Conservation (phyloP, 2,888 invertebrate genomes). For the Andrena fulva region DNA sequence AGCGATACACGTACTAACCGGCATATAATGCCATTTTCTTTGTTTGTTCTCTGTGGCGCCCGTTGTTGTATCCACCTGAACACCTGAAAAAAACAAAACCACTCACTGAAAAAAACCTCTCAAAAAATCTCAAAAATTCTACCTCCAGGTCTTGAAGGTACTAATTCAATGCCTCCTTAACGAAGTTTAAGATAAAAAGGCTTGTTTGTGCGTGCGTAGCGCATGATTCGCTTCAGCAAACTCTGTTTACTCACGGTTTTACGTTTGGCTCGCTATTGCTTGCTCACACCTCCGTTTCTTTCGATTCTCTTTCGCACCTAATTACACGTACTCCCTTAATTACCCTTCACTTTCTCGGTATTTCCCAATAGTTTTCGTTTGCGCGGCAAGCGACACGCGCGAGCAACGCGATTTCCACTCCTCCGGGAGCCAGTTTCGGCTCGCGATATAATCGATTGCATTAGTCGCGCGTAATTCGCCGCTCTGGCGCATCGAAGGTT, state of each 20-base stretch:
- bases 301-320: background rate
- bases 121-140: slow-evolving; percentile 83
- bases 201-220: slow-evolving; percentile 78
- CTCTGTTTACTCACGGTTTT: background rate
- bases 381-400: background rate
- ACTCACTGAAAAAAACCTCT: slow-evolving; percentile 83
- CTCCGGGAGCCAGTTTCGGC: background rate
- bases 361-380: background rate
- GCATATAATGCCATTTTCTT: slow-evolving; percentile 83
- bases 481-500: background rate
- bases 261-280: slow-evolving; percentile 1
- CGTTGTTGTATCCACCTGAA: slow-evolving; percentile 84
- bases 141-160: slow-evolving; percentile 85
- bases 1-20: slow-evolving; percentile 79
- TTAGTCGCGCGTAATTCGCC: slow-evolving; percentile 21
- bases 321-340: too few species aligned
- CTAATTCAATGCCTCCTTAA: slow-evolving; percentile 83
- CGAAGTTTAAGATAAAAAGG: slow-evolving; percentile 77
- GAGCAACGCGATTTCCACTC: slow-evolving; percentile 31
- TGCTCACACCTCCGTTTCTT: slow-evolving; percentile 8
- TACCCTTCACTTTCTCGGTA: background rate
- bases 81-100: slow-evolving; percentile 83
- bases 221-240: slow-evolving; percentile 71
- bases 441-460: slow-evolving; percentile 10
- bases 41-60: slow-evolving; percentile 85